Evolutionary conservation across 2,888 invertebrate genomes (phyloP), one percentile per base, ranked within the genome.

Genomic region (Oxyteleia sp.): DNA sequence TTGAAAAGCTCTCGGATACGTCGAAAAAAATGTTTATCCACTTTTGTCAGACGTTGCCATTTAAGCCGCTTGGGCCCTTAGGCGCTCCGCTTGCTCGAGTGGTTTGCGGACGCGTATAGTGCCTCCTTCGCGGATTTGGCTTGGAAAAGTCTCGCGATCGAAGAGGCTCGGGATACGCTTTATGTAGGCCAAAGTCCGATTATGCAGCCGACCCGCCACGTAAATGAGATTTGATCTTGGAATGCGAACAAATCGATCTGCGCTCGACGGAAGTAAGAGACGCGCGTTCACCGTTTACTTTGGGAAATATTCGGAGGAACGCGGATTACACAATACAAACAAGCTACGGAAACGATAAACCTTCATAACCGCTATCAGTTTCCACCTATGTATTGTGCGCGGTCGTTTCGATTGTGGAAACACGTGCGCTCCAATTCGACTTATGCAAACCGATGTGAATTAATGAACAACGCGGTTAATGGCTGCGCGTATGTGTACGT

Each of bases 181-280:
- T 69, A 68, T 76, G 59, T 76, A 61, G 68, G 68, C 66, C 68
- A 59, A 18, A 68, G 68, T 49, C 57, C 59, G 76, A 76, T 76
- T 76, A 68, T 68, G 23, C 32, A 57, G 29, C 10, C 55, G 32
- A 55, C 55, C 38, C 20, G 26, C 8, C 32, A 29, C 59, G 57
- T 66, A 57, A 76, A 59, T 66, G 59, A 55, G 75, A 76, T 76
- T 66, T 66, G 64, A 76, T 76, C 47, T 57, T 35, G 75, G 53
- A 68, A 47, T 53, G 47, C 45, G 47, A 55, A 53, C 43, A 45
- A 29, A 57, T 69, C 53, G 53, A 68, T 68, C 15, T 18, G 32
- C 41, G 29, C 32, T 3, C 32, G 32, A 10, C 32, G 5, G 38
- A 66, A 51, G 51, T 66, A 38, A 63, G 23, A 13, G 18, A 10